Base-by-base conservation (phyloP, 2,797 vertebrate species). In the Percopsis omiscomaycus region DNA sequence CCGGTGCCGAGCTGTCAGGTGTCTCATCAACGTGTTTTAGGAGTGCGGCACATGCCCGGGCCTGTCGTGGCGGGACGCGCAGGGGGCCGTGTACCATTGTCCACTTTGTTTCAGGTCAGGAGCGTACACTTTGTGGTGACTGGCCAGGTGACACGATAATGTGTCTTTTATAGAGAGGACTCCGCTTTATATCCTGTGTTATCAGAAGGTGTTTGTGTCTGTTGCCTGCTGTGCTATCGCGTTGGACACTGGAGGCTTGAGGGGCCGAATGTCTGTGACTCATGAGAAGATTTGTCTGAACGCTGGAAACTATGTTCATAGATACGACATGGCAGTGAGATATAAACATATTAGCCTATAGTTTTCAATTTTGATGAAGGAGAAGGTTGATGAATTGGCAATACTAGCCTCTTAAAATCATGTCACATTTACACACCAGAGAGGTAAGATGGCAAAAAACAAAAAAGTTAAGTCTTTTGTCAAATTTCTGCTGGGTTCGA, bases 31-130 rank as follows among this genome's bases (percentile, higher is more conserved):
- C 88, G 89, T 87, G 83, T 86, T 22, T 77, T 81, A 86, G 64
- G 54, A 79, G 84, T 78, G 73, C 73, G 81, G 78, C 81, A 85
- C 78, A 71, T 84, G 16, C 75, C 66, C 74, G 83, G 82, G 86
- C 80, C 83, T 80, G 71, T 84, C 66, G 86, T 84, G 77, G 78
- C 71, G 29, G 83, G 75, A 84, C 48, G 51, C 11, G 79, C 71
- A 66, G 74, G 15, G 72, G 85, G 78, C 83, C 59, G 82, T 74
- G 73, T 85, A 80, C 84, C 86, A 83, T 82, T 78, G 86, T 90
- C 91, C 83, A 84, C 89, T 91, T 91, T 87, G 89, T 88, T 89
- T 80, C 84, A 85, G 87, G 87, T 91, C 89, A 91, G 88, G 83
- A 88, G 80, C 87, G 83, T 77, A 75, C 77, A 84, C 73, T 77